Evolutionary conservation across 2,797 vertebrate genomes (phyloP).

Genomic region (Malurus leucopterus): DNA sequence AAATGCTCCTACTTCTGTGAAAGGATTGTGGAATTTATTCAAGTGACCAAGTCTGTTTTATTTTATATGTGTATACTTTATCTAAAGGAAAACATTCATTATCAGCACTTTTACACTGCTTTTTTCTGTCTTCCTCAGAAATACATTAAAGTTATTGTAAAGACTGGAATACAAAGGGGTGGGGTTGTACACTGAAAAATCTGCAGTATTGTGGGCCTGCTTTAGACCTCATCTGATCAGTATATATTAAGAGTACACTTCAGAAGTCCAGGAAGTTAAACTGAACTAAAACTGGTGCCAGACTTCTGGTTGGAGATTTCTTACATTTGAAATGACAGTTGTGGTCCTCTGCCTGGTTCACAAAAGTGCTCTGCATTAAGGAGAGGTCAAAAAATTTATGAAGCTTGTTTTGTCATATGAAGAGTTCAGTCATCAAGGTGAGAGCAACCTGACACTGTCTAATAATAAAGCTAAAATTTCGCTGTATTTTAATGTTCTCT

Average conservation of each 20-base stretch:
- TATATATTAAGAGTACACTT: background rate
- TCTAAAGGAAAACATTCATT: background rate
- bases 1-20: background rate
- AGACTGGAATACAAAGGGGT: background rate
- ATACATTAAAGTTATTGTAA: background rate
- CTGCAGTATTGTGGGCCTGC: background rate
- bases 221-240: background rate
- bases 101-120: background rate
- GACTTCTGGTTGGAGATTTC: background rate
- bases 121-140: background rate
- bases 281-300: background rate
- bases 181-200: background rate
- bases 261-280: background rate
- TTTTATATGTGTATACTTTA: background rate
- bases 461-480: background rate
- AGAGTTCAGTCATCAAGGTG: background rate
- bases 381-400: background rate
- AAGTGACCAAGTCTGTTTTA: background rate
- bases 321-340: background rate
- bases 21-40: background rate
- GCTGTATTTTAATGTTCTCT: background rate
- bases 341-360: background rate
- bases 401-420: background rate
- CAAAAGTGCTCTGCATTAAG: background rate
- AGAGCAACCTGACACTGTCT: background rate